Base-by-base conservation (phyloP, 2,888 invertebrate species). In the Nymphalis urticae region DNA sequence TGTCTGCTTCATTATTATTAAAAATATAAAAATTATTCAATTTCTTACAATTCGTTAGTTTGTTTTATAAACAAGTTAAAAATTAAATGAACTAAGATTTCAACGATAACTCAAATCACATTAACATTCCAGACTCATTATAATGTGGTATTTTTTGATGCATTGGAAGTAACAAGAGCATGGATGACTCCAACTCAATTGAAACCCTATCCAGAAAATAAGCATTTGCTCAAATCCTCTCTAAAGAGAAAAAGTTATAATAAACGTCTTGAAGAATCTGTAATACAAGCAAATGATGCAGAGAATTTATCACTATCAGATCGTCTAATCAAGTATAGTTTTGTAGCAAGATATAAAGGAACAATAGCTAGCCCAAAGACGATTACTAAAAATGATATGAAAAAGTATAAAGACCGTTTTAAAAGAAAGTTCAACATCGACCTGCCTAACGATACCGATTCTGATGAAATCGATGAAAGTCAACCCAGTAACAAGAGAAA, bases 131-230 rank as follows among this genome's bases (percentile, higher is more conserved):
- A 94, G 94, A 92, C 88, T 0, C 85, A 88, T 72, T 94, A 94
- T 77, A 89, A 94, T 75, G 93, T 94, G 1, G 90, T 89, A 13
- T 94, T 94, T 76, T 93, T 94, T 68, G 92, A 94, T 70, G 76
- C 83, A 0, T 67, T 73, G 19, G 84, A 88, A 13, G 89, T 86
- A 1, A 86, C 91, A 32, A 80, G 92, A 72, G 87, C 89, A 0
- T 94, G 94, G 94, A 73, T 94, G 2, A 63, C 81, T 32, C 82
- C 86, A 1, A 76, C 80, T 3, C 77, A 87, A 21, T 67, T 94
- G 1, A 86, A 85, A 60, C 85, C 92, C 0, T 94, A 86, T 73
- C 65, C 69, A 1, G 47, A 77, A 1, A 80, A 83, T 64, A 87
- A 84, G 76, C 81, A 79, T 0, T 48, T 71, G 6, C 47, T 78